These are phyloP conservation scores for Macrotus californicus DNA, from an alignment of 2,113 vertebrate species.

Conservation along the genomic window DNA sequence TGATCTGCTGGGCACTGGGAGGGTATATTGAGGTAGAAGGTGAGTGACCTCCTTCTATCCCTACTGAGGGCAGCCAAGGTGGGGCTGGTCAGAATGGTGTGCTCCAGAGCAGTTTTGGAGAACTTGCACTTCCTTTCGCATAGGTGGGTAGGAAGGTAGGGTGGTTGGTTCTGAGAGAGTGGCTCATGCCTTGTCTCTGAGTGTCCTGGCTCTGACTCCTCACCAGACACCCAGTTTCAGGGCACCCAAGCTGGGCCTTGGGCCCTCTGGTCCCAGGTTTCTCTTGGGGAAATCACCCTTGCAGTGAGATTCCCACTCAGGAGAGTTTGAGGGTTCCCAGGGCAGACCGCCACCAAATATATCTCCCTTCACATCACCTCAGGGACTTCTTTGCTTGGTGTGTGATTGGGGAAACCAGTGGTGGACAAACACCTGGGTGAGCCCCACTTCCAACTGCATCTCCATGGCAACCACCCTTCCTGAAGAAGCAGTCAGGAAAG, in stretches of 20 bases:
- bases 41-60: neutral
- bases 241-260: neutral
- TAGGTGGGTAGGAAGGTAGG: neutral
- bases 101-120: neutral
- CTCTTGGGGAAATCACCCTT: neutral
- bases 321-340: neutral
- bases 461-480: slow-evolving; percentile 72
- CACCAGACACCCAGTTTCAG: accelerated
- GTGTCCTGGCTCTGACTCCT: neutral
- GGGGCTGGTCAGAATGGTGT: neutral
- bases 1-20: neutral
- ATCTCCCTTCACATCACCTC: neutral
- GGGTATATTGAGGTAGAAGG: no score
- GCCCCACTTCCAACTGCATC: slow-evolving; percentile 57
- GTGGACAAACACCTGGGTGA: slow-evolving; percentile 60
- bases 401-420: slow-evolving; percentile 43
- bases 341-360: neutral
- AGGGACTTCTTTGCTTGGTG: neutral
- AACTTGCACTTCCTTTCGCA: neutral
- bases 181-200: neutral
- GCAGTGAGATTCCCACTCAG: neutral
- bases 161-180: neutral
- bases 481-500: slow-evolving; percentile 72
- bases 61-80: neutral
- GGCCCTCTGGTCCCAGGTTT: neutral